Percentiles rank a stretch among this genome's conserved stretches.
These are phyloP conservation scores for Pristionchus fissidentatus DNA, from an alignment of 2,888 invertebrate genomes.

Conservation along the genomic window DNA sequence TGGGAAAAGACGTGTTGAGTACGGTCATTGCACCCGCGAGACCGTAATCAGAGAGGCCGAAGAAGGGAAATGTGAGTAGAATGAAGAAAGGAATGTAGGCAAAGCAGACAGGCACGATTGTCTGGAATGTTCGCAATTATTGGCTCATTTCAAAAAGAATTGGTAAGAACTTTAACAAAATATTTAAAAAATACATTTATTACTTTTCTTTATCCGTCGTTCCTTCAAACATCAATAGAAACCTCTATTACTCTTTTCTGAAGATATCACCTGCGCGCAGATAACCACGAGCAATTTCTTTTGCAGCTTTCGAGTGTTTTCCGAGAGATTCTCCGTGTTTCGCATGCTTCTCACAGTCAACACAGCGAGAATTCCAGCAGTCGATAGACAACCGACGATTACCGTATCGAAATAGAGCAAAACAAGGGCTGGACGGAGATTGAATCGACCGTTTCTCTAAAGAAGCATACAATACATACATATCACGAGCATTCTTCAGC, in stretches of 20 bases:
- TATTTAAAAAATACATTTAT: background rate
- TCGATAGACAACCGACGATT: slow-evolving; percentile 16
- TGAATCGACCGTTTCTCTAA: background rate
- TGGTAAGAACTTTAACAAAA: background rate
- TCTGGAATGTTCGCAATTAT: background rate
- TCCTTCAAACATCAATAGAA: too few species aligned
- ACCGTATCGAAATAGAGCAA: slow-evolving; percentile 16
- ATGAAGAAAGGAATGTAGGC: slow-evolving; percentile 26
- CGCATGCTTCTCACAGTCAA: background rate
- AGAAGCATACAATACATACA: background rate
- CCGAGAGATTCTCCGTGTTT: background rate
- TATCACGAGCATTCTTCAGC: background rate
- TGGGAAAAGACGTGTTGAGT: slow-evolving; percentile 1
- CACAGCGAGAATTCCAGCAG: background rate
- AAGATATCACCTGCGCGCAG: background rate
- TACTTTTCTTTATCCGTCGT: too few species aligned
- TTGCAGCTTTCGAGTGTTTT: background rate
- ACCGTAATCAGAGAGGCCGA: background rate
- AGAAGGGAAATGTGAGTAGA: slow-evolving; percentile 4
- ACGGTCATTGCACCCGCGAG: background rate
- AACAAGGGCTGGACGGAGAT: background rate
- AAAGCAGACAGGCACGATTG: background rate
- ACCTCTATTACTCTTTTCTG: too few species aligned
- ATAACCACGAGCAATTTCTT: background rate
- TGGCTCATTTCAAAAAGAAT: background rate